These are phyloP conservation scores for Dendrocopos noguchii DNA, from an alignment of 2,113 vertebrate species.

Conservation along the genomic window DNA sequence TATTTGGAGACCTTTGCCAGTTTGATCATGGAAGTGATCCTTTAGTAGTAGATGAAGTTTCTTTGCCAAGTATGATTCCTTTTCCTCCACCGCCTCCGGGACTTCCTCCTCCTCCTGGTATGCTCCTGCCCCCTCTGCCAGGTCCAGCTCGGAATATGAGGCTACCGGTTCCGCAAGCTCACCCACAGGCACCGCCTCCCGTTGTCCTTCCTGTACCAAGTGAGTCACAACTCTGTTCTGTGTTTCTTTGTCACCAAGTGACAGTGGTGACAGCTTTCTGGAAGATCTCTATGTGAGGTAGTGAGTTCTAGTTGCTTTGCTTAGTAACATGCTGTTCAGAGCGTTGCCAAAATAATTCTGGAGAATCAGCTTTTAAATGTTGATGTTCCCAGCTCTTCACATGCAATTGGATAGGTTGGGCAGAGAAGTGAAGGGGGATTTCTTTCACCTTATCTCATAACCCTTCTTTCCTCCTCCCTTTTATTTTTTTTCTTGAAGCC, in stretches of 20 bases:
- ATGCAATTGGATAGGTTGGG: too few relatives aligned
- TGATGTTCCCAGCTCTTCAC: rapidly evolving
- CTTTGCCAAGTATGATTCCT: conserved; percentile 93
- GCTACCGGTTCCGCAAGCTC: conserved; percentile 85
- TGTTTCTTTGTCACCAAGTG: background rate
- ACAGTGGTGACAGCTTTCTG: background rate
- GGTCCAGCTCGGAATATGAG: conserved; percentile 80
- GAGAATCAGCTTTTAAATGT: background rate
- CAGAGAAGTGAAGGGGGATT: rapidly evolving
- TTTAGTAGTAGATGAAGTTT: conserved; percentile 92
- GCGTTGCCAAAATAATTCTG: background rate
- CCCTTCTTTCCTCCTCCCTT: too few relatives aligned
- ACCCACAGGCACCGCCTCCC: conserved; percentile 86
- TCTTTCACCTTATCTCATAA: background rate
- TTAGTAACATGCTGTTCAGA: rapidly evolving
- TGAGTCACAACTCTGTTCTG: conserved; percentile 65
- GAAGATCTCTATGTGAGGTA: background rate
- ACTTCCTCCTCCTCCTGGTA: conserved; percentile 80
- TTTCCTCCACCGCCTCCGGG: conserved; percentile 91
- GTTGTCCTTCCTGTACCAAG: conserved; percentile 90
- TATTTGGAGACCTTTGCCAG: conserved; percentile 94
- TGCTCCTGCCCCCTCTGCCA: conserved; percentile 83
- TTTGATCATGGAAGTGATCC: conserved; percentile 96
- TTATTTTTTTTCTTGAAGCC: background rate
- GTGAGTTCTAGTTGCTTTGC: background rate